Conservation (phyloP, 1,140 invertebrate species). For the Platyscapa corneri region DNA sequence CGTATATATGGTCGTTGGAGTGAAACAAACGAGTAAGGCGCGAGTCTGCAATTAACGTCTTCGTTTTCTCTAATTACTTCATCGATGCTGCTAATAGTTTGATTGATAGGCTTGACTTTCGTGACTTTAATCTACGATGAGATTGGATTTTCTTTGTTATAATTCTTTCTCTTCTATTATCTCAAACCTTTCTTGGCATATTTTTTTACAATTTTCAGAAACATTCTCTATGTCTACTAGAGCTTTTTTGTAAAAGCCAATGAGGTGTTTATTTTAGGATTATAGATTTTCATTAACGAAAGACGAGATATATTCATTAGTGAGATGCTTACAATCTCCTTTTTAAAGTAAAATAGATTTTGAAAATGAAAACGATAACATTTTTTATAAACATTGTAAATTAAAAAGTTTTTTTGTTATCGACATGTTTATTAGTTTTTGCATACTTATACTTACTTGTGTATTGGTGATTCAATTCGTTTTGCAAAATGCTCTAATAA, state of each 20-base stretch:
- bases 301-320: neutral
- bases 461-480: neutral
- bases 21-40: neutral
- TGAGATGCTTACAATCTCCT: neutral
- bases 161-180: neutral
- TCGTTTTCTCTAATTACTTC: conserved; percentile 37
- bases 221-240: neutral
- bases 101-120: conserved; percentile 37
- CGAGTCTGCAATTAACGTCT: conserved; percentile 4
- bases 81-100: conserved; percentile 9
- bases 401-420: no score
- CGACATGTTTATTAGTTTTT: neutral
- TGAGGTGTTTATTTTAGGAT: neutral
- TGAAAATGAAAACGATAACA: no score
- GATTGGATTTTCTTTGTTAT: neutral
- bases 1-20: neutral
- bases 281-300: neutral
- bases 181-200: neutral
- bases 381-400: neutral
- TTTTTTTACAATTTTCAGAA: neutral
- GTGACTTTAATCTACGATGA: conserved; percentile 4
- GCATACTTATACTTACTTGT: neutral
- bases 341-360: neutral
- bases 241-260: neutral
- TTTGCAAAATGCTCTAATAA: neutral